A percentile compares a stretch with the other conserved stretches of the same genome.
Evolutionary conservation across 2,888 invertebrate species (phyloP).

Genomic region (Agonopterix arenella): DNA sequence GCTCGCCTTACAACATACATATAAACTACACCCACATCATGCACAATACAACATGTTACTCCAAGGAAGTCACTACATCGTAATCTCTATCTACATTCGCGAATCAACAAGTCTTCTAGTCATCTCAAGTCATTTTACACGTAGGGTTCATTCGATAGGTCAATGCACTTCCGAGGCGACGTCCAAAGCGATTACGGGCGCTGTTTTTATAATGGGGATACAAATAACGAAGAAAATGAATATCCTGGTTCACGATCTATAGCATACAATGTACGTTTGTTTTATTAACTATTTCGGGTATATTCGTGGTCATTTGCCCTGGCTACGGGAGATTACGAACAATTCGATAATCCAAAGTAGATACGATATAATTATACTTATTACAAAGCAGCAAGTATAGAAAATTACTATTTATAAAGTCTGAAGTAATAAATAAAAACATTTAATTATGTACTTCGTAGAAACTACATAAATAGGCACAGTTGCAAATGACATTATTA

Average conservation of each 20-base stretch:
- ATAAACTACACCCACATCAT: not conserved
- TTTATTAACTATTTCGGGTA: too few species aligned
- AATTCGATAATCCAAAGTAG: too few species aligned
- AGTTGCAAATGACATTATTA: too few species aligned
- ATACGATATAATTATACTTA: too few species aligned
- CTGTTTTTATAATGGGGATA: constrained; percentile 53
- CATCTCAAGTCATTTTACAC: constrained; percentile 32
- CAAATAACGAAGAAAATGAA: constrained; percentile 32
- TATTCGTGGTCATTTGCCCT: too few species aligned
- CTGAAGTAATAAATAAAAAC: too few species aligned
- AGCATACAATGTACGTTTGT: too few species aligned
- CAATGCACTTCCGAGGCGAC: constrained; percentile 72
- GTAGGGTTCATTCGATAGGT: constrained; percentile 68
- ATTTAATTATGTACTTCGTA: too few species aligned
- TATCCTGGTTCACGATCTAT: constrained; percentile 20
- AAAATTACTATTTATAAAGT: too few species aligned
- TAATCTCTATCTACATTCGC: not conserved
- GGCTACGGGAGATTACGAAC: too few species aligned
- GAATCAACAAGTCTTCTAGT: constrained; percentile 3
- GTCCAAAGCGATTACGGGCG: constrained; percentile 61
- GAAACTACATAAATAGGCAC: too few species aligned
- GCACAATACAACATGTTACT: not conserved
- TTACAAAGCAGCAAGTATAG: too few species aligned
- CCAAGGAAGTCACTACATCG: not conserved
- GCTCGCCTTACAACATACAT: constrained; percentile 29